Evolutionary conservation across 2,113 vertebrate genomes (phyloP), one percentile per base, ranked within the genome.

Genomic region (Apodemus speciosus): DNA sequence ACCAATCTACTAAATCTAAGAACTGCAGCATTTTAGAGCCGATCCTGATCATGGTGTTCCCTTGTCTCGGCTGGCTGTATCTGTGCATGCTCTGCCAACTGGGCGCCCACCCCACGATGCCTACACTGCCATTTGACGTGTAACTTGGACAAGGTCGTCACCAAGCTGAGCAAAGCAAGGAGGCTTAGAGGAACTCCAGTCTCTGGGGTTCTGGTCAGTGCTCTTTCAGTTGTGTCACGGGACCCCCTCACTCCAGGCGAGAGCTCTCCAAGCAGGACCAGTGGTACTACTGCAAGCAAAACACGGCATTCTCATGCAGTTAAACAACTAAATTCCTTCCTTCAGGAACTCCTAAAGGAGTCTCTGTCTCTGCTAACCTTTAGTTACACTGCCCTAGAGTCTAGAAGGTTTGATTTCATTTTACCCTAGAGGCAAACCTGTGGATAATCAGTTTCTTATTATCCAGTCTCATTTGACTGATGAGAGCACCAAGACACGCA

Each of bases 81-180:
- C 68, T 94, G 21, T 64, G 40, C 38, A 88, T 10, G 72, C 25
- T 77, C 79, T 93, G 86, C 77, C 84, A 92, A 72, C 23, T 69
- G 88, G 49, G 62, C 68, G 10, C 85, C 88, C 72, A 85, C 30
- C 14, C 40, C 53, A 46, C 60, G 90, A 66, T 32, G 64, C 71
- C 27, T 87, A 66, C 73, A 84, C 56, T 90, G 79, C 46, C 58
- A 73, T 88, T 95, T 83, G 85, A 86, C 56, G 43, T 38, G 71
- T n/a, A 93, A 93, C 64, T 89, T 92, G 72, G 53, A 91, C 79
- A 94, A 95, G 94, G 91, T 96, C 76, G 86, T 96, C 80, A 94
- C 53, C 84, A 95, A 89, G 79, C 89, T 93, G 68, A 69, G 40
- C 53, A 58, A 90, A 30, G 66, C 38, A 72, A 95, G 91, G 80